Percentiles rank a stretch among this genome's conserved stretches.
phyloP scores from a whole-genome alignment of 1,140 invertebrate species.

The Streblospio benedicti region DNA sequence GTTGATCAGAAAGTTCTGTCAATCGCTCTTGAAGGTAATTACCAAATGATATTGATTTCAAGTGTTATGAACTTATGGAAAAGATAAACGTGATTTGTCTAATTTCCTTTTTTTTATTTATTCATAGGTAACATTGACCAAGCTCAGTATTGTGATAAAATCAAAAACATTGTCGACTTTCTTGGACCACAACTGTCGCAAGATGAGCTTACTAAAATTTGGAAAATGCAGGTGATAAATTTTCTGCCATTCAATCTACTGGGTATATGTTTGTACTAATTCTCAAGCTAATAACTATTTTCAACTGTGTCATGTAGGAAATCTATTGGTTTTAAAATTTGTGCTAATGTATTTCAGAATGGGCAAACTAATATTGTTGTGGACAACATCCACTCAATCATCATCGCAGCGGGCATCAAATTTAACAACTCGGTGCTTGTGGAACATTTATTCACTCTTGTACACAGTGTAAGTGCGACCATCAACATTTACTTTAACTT shows the following conservation, averaged over 20 bases:
- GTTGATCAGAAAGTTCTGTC: constrained; percentile 49
- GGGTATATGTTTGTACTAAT: neutral
- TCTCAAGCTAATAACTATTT: too few relatives aligned
- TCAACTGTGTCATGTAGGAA: too few relatives aligned
- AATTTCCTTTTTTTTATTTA: constrained; percentile 16
- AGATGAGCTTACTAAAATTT: constrained; percentile 52
- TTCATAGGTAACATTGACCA: constrained; percentile 52
- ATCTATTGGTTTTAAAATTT: constrained; percentile 2
- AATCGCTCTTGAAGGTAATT: constrained; percentile 51
- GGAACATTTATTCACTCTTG: constrained; percentile 48
- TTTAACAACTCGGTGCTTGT: constrained; percentile 50
- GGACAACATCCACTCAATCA: constrained; percentile 53
- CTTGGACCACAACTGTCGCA: constrained; percentile 48
- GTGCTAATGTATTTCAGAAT: constrained; percentile 29
- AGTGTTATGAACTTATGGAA: too few relatives aligned
- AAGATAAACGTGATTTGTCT: too few relatives aligned
- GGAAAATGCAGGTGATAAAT: constrained; percentile 46
- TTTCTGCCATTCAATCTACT: too few relatives aligned
- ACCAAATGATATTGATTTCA: too few relatives aligned
- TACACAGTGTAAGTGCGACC: constrained; percentile 49
- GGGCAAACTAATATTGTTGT: constrained; percentile 50
- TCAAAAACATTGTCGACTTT: constrained; percentile 52
- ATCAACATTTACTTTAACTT: too few relatives aligned
- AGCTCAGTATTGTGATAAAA: constrained; percentile 53
- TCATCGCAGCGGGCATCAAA: constrained; percentile 51